phyloP scores from a whole-genome alignment of 2,797 vertebrate species.

The Chaetodon trifasciatus region DNA sequence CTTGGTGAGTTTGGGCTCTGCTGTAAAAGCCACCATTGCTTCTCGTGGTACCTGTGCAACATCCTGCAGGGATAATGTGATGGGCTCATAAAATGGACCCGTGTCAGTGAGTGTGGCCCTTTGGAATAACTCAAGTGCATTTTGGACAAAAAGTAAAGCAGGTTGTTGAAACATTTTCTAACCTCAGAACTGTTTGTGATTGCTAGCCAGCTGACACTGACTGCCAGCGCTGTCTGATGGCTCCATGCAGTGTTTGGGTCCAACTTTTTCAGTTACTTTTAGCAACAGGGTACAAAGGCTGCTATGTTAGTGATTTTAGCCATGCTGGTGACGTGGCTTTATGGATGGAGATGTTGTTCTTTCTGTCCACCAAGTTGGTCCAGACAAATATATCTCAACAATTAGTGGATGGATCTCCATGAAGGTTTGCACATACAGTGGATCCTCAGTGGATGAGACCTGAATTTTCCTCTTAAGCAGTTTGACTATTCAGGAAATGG shows the following conservation, averaged over 20 bases:
- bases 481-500: not conserved
- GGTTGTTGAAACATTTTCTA: constrained; percentile 41
- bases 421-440: not conserved
- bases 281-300: constrained; percentile 3
- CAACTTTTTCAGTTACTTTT: constrained; percentile 8
- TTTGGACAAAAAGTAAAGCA: constrained; percentile 36
- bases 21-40: constrained; percentile 3
- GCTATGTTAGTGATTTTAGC: not conserved
- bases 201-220: constrained; percentile 39
- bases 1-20: not conserved
- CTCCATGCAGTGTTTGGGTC: constrained; percentile 13
- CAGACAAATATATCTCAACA: not conserved
- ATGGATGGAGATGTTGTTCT: not conserved
- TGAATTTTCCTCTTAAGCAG: not conserved
- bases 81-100: constrained; percentile 39
- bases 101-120: constrained; percentile 22
- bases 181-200: constrained; percentile 40
- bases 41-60: constrained; percentile 40
- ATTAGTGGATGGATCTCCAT: not conserved
- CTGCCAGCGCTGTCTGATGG: constrained; percentile 32
- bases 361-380: not conserved
- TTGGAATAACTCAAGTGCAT: constrained; percentile 32
- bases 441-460: not conserved
- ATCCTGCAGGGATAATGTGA: constrained; percentile 55
- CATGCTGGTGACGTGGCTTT: not conserved